Evolutionary conservation across 2,888 invertebrate genomes (phyloP).

Genomic region (Phania funesta): DNA sequence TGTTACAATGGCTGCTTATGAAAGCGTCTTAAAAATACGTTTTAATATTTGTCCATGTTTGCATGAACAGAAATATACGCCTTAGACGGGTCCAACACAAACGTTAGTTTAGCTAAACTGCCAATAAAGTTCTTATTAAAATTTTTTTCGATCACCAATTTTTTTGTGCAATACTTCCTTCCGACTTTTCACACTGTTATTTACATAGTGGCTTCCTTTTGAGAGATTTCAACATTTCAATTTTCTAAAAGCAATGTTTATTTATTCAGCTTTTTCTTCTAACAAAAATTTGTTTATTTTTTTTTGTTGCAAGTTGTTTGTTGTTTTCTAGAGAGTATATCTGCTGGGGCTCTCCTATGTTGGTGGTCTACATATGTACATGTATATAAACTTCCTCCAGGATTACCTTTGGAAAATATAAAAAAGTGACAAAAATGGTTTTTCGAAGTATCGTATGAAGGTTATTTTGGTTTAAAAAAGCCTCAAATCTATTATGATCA

Average conservation of each 20-base stretch:
- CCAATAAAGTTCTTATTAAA: too few species aligned
- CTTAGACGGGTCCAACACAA: too few species aligned
- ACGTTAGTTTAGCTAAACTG: too few species aligned
- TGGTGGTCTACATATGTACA: conserved; percentile 10
- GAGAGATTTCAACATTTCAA: conserved; percentile 31
- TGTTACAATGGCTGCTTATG: too few species aligned
- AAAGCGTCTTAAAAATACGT: too few species aligned
- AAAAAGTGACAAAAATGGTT: too few species aligned
- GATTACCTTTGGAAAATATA: too few species aligned
- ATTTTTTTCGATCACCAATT: not conserved
- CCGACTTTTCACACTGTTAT: not conserved
- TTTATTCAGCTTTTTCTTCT: conserved; percentile 6
- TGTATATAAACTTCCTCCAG: not conserved
- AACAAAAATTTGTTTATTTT: conserved; percentile 38
- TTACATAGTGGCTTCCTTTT: not conserved
- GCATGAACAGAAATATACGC: too few species aligned
- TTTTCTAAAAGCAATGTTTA: conserved; percentile 26
- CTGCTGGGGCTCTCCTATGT: not conserved
- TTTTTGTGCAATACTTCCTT: not conserved
- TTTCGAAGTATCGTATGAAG: too few species aligned
- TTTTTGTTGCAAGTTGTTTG: conserved; percentile 44
- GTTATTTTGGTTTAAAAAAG: too few species aligned
- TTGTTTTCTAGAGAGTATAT: conserved; percentile 13
- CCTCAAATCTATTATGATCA: too few species aligned
- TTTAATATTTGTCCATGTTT: too few species aligned